phyloP scores from a whole-genome alignment of 2,113 vertebrate species.

The Machaerirhynchus nigripectus region DNA sequence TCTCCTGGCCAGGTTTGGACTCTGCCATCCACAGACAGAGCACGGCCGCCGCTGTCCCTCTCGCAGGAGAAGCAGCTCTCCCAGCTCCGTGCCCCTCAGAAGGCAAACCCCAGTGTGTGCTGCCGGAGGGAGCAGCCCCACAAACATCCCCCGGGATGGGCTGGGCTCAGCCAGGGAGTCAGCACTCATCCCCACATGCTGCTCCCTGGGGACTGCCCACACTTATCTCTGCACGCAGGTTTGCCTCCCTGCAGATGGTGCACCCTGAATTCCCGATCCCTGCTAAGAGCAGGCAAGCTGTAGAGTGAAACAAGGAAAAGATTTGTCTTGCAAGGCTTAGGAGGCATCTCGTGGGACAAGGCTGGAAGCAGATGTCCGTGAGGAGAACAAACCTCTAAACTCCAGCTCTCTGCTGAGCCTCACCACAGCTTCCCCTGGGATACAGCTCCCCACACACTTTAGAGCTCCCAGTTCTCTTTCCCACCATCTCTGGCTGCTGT shows the following conservation, averaged over 20 bases:
- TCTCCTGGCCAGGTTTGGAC: background rate
- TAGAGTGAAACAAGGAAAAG: background rate
- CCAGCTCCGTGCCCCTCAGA: background rate
- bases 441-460: background rate
- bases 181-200: accelerated
- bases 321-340: background rate
- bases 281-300: background rate
- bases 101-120: background rate
- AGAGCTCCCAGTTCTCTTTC: background rate
- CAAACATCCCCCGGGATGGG: background rate
- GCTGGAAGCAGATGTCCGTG: background rate
- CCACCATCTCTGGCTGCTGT: background rate
- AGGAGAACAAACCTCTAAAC: background rate
- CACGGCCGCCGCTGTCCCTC: background rate
- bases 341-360: background rate
- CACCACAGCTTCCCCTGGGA: background rate
- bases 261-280: background rate
- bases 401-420: background rate
- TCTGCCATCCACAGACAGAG: background rate
- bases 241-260: background rate
- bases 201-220: background rate
- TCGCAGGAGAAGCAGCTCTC: background rate
- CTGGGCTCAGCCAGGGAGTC: background rate
- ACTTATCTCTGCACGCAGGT: background rate
- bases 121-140: background rate